Evolutionary conservation across 2,797 vertebrate genomes (phyloP).

Genomic region (Melanotaenia nigrans): DNA sequence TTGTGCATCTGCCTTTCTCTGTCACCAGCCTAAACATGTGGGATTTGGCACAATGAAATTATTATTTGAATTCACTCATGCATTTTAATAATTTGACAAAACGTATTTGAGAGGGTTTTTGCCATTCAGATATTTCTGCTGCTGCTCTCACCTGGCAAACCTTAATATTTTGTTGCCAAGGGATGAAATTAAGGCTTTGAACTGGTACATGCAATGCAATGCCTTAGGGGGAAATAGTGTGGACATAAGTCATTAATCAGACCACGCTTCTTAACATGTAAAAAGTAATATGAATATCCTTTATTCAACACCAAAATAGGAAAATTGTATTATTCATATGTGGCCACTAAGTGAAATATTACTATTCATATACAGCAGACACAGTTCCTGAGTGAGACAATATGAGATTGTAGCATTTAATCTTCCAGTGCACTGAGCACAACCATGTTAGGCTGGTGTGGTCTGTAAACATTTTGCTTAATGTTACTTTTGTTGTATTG

Average conservation of each 20-base stretch:
- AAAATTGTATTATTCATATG: background rate
- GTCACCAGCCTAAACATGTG: slow-evolving; percentile 26
- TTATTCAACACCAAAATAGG: background rate
- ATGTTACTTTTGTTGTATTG: background rate
- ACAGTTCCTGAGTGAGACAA: background rate
- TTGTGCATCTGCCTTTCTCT: slow-evolving; percentile 24
- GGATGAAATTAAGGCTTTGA: background rate
- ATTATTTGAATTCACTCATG: slow-evolving; percentile 17
- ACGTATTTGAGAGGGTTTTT: background rate
- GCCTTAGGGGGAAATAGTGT: background rate
- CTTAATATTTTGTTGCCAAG: background rate
- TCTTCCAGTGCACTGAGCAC: background rate
- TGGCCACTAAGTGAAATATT: background rate
- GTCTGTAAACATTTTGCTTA: background rate
- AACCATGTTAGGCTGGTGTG: background rate
- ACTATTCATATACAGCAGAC: background rate
- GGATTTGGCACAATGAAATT: slow-evolving; percentile 18
- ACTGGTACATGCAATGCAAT: background rate
- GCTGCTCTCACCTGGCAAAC: background rate
- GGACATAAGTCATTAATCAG: background rate
- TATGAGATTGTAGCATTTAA: background rate
- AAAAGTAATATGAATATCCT: background rate
- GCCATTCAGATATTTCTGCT: background rate
- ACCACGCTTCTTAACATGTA: background rate
- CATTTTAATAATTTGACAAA: background rate